Conservation (phyloP, 92 coral and sea anemone species). For the Nematostella vectensis region DNA sequence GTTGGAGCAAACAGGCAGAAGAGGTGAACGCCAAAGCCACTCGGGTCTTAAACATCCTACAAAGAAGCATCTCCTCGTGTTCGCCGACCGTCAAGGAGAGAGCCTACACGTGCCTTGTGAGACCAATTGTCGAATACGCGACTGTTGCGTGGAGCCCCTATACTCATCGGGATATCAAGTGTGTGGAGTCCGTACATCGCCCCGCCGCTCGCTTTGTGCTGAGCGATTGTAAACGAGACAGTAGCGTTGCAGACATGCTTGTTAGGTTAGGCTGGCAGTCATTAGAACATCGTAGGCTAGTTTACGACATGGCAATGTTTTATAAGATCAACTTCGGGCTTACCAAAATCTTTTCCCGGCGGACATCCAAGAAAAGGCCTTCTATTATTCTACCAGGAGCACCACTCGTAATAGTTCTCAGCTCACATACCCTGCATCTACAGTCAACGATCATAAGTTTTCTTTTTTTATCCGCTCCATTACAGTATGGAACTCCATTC, state of each 20-base stretch:
- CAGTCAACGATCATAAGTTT: neutral
- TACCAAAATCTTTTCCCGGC: neutral
- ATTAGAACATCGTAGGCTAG: neutral
- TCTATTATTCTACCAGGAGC: neutral
- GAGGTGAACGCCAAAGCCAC: neutral
- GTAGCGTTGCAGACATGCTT: neutral
- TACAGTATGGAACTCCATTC: neutral
- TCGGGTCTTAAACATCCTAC: slow-evolving; percentile 3
- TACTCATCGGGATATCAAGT: slow-evolving; percentile 4
- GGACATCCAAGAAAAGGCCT: neutral
- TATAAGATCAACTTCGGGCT: slow-evolving; percentile 1
- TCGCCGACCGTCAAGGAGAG: slow-evolving; percentile 4
- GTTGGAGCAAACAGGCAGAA: slow-evolving; percentile 3
- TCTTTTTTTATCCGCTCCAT: neutral
- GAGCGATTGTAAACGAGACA: neutral
- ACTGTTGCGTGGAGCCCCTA: slow-evolving; percentile 8
- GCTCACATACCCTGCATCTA: neutral
- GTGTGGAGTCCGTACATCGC: slow-evolving; percentile 4
- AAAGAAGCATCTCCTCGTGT: slow-evolving; percentile 3
- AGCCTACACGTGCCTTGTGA: slow-evolving; percentile 8
- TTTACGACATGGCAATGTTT: neutral
- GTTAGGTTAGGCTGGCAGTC: neutral
- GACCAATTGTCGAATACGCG: slow-evolving; percentile 14
- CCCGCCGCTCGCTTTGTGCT: neutral
- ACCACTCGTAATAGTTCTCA: neutral